Percentiles rank a stretch among this genome's conserved stretches.
These are phyloP conservation scores for Rhagonycha fulva DNA, from an alignment of 2,888 invertebrate species.

Conservation along the genomic window DNA sequence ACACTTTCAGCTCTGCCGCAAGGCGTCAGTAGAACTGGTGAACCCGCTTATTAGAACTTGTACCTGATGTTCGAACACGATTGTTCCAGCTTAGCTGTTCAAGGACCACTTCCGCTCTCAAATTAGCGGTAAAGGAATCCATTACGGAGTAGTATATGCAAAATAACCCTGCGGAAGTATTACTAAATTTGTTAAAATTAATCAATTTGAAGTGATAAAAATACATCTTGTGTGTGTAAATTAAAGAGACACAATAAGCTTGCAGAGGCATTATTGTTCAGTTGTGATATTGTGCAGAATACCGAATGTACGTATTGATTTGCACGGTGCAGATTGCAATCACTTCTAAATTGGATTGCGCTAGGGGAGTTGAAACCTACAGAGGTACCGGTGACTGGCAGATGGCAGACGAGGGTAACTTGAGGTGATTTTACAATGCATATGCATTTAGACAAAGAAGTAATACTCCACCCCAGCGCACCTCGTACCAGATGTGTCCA, in stretches of 20 bases:
- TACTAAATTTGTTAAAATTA: constrained; percentile 2
- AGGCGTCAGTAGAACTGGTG: constrained; percentile 52
- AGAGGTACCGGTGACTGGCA: constrained; percentile 53
- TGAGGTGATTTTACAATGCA: constrained; percentile 55
- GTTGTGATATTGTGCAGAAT: constrained; percentile 25
- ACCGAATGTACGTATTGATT: constrained; percentile 44
- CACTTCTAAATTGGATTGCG: constrained; percentile 56
- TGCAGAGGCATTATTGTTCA: constrained; percentile 24
- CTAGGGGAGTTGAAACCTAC: constrained; percentile 41
- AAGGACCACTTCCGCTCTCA: constrained; percentile 44
- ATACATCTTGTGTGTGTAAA: not conserved
- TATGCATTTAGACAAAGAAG: constrained; percentile 55
- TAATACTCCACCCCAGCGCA: constrained; percentile 37
- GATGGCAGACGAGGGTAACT: constrained; percentile 56
- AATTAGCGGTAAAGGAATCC: constrained; percentile 37
- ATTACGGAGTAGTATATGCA: constrained; percentile 19
- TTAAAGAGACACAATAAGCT: constrained; percentile 21
- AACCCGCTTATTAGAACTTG: constrained; percentile 53
- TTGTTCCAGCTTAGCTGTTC: constrained; percentile 41
- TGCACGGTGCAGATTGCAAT: constrained; percentile 52
- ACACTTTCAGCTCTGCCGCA: constrained; percentile 57
- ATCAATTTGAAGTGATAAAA: not conserved
- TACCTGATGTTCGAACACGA: constrained; percentile 54
- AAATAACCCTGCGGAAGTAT: constrained; percentile 6
- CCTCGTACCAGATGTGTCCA: constrained; percentile 54